A percentile compares a stretch with the other conserved stretches of the same genome.
These are phyloP conservation scores for Eupithecia inturbata DNA, from an alignment of 2,888 invertebrate species.

Conservation along the genomic window DNA sequence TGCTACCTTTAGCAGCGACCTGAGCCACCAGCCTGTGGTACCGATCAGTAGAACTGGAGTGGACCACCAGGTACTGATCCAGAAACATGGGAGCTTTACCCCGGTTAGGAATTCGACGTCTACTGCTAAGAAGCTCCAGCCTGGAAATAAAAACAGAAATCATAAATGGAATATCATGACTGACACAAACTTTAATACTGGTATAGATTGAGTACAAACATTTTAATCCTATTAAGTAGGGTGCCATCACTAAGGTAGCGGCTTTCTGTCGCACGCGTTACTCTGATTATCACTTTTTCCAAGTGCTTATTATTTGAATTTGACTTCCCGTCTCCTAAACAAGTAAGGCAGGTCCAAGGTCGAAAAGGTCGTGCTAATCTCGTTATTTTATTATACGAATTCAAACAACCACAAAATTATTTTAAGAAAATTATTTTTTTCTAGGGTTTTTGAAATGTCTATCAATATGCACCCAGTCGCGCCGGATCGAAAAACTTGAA, in stretches of 20 bases:
- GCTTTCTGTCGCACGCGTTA: neutral
- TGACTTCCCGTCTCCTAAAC: neutral
- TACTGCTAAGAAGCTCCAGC: slow-evolving; percentile 70
- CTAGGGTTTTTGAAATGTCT: too few species aligned
- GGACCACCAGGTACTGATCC: slow-evolving; percentile 71
- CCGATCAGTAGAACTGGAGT: slow-evolving; percentile 68
- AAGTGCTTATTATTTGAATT: neutral
- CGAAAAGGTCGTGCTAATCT: neutral
- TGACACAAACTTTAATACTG: neutral
- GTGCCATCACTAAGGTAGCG: neutral
- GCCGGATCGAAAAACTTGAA: neutral
- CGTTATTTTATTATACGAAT: neutral
- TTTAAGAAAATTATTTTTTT: neutral
- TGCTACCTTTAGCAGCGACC: slow-evolving; percentile 58
- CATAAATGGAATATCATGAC: neutral
- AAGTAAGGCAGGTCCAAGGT: neutral
- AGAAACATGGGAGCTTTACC: slow-evolving; percentile 65
- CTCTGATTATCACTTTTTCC: neutral
- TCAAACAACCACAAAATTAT: neutral
- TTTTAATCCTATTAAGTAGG: neutral
- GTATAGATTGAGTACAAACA: neutral
- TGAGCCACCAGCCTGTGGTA: slow-evolving; percentile 75
- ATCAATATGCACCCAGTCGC: neutral
- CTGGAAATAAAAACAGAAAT: slow-evolving; percentile 54
- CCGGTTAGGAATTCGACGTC: slow-evolving; percentile 78